Percentiles rank a stretch among this genome's conserved stretches.
Evolutionary conservation across 2,113 vertebrate species (phyloP).

Genomic region (Accipiter cooperii): DNA sequence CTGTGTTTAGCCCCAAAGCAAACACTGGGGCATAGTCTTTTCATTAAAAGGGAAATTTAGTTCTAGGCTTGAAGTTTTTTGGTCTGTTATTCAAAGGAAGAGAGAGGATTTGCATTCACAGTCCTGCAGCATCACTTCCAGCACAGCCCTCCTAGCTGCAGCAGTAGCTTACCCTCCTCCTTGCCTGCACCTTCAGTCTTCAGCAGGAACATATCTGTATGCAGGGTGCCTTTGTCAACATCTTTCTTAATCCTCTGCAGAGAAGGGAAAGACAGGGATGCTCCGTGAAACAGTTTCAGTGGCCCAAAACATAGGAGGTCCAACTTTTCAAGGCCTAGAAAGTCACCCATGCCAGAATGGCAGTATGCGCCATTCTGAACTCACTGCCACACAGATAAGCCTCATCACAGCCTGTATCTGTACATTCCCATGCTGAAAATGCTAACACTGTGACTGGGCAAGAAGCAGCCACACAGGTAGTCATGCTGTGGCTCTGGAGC

Average conservation of each 20-base stretch:
- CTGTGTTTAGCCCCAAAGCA: not conserved
- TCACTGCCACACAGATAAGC: not conserved
- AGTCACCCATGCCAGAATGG: not conserved
- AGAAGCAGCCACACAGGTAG: not conserved
- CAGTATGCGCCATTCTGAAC: not conserved
- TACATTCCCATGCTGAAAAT: not conserved
- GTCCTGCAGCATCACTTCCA: not conserved
- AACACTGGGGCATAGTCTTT: not conserved
- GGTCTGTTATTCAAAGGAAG: not conserved
- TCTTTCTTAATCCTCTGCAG: conserved; percentile 90
- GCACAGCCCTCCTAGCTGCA: not conserved
- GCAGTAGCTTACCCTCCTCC: conserved; percentile 72
- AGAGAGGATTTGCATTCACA: not conserved
- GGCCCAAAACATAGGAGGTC: not conserved
- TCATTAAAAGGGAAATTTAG: not conserved
- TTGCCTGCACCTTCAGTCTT: conserved; percentile 77
- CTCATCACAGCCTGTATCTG: not conserved
- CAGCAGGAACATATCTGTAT: conserved; percentile 91
- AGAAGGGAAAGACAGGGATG: not conserved
- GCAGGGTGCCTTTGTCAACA: conserved; percentile 90
- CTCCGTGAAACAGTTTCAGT: not conserved
- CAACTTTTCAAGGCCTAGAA: not conserved
- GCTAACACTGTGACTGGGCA: not conserved
- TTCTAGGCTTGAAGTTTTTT: not conserved
- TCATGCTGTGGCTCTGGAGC: not conserved